Evolutionary conservation across 2,888 invertebrate species (phyloP), one percentile per base, ranked within the genome.

Genomic region (Habrosyne pyritoides): DNA sequence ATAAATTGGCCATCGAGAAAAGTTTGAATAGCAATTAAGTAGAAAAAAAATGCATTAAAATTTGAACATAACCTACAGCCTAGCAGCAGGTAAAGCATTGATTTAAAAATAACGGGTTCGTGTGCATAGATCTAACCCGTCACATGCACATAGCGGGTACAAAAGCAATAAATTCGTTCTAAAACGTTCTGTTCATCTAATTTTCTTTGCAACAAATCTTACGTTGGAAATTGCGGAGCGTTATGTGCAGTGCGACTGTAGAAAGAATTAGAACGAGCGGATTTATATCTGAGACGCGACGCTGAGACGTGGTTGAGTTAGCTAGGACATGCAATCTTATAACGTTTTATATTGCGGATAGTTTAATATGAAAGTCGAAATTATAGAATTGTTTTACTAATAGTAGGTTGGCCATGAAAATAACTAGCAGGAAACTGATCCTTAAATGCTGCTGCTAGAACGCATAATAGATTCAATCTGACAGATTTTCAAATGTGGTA

Each of bases 311-410:
- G 77, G 61, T 52, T 64, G 59, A 50, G 33, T 57, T 62, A 53
- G 54, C 47, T 56, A 53, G 66, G 71, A 72, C 69, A 66, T 77
- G 77, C 74, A 78, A 78, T 79, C 75, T 77, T 75, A 77, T 77
- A 73, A 63, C 58, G 50, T 54, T 56, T 59, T 63, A 63, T 59
- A 66, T 69, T 69, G 65, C 33, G 12, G 33, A 5, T 33, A 33
- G 12, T 33, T 61, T 57, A 60, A 65, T 62, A 66, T 47, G 50
- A 60, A 60, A 54, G 18, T n/a, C n/a, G 5, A 28, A 28, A 10
- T 28, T n/a, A n/a, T n/a, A n/a, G n/a, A n/a, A n/a, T n/a, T n/a
- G n/a, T n/a, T n/a, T n/a, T n/a, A n/a, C n/a, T n/a, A n/a, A n/a
- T n/a, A n/a, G n/a, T n/a, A n/a, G n/a, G n/a, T n/a, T n/a, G n/a